Percentiles rank a stretch among this genome's conserved stretches.
Evolutionary conservation across 2,888 invertebrate genomes (phyloP).

Genomic region (Pterostichus madidus): DNA sequence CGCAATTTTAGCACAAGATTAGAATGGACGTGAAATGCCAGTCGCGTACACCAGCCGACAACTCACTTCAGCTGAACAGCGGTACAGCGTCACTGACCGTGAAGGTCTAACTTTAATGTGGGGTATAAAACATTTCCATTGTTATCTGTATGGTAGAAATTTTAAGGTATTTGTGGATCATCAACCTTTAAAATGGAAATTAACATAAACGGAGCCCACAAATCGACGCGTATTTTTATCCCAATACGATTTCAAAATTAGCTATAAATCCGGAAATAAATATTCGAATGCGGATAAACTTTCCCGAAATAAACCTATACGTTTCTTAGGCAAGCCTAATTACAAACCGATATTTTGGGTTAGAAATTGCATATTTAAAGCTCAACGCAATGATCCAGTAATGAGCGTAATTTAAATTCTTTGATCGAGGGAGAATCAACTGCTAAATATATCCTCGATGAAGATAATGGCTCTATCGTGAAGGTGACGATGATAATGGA

Average conservation of each 20-base stretch:
- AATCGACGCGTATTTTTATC: constrained; percentile 64
- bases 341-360: constrained; percentile 35
- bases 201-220: constrained; percentile 64
- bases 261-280: constrained; percentile 67
- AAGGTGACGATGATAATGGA: not conserved
- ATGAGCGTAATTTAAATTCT: not conserved
- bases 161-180: too few relatives aligned
- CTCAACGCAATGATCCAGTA: constrained; percentile 6
- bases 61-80: constrained; percentile 66
- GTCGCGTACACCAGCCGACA: constrained; percentile 67
- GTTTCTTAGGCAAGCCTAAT: constrained; percentile 47
- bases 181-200: too few relatives aligned
- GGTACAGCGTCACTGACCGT: constrained; percentile 68
- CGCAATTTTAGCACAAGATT: constrained; percentile 69
- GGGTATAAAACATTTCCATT: too few relatives aligned
- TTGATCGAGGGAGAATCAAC: not conserved
- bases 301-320: constrained; percentile 53
- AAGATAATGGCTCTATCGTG: constrained; percentile 9
- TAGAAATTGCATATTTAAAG: constrained; percentile 5
- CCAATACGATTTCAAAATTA: constrained; percentile 67
- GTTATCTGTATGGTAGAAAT: too few relatives aligned
- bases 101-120: constrained; percentile 67
- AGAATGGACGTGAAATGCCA: constrained; percentile 66
- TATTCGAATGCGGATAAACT: constrained; percentile 67
- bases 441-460: constrained; percentile 20